Conservation (phyloP, 2,888 invertebrate species). For the Acronicta psi region DNA sequence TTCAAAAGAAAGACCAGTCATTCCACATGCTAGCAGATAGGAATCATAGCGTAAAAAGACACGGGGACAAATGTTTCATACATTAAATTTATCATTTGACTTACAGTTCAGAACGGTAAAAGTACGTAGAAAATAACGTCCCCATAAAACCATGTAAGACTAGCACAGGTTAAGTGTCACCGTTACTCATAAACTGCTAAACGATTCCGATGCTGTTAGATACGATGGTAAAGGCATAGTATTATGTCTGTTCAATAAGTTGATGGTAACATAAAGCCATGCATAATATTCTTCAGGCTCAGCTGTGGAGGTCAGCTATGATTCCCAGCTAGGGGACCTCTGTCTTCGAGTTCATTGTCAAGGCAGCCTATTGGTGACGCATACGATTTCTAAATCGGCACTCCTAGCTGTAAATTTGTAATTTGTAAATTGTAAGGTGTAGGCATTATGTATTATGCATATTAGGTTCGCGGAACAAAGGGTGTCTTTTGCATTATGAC, state of each 20-base stretch:
- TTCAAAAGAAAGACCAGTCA: neutral
- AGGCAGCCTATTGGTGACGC: conserved; percentile 47
- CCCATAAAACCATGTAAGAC: conserved; percentile 37
- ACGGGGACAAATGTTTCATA: neutral
- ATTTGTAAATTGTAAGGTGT: conserved; percentile 55
- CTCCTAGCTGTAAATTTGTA: conserved; percentile 51
- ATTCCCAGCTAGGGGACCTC: conserved; percentile 10
- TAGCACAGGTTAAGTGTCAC: conserved; percentile 43
- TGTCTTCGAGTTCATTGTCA: conserved; percentile 50
- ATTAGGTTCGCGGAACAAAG: conserved; percentile 40
- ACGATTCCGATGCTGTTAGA: conserved; percentile 45
- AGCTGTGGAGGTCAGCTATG: conserved; percentile 37
- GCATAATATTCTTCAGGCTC: conserved; percentile 26
- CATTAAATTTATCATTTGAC: conserved; percentile 8
- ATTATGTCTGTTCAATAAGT: conserved; percentile 47
- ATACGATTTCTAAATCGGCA: conserved; percentile 62
- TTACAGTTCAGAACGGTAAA: conserved; percentile 25
- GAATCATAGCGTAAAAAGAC: neutral
- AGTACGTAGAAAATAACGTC: conserved; percentile 7
- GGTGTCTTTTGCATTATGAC: conserved; percentile 29
- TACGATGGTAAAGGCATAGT: conserved; percentile 43
- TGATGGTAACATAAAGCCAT: conserved; percentile 34
- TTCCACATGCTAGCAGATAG: neutral
- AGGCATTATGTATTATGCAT: conserved; percentile 55
- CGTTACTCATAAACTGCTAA: conserved; percentile 51